phyloP scores from a whole-genome alignment of 2,888 invertebrate genomes.

The Imbricaverruca yamaguchii region DNA sequence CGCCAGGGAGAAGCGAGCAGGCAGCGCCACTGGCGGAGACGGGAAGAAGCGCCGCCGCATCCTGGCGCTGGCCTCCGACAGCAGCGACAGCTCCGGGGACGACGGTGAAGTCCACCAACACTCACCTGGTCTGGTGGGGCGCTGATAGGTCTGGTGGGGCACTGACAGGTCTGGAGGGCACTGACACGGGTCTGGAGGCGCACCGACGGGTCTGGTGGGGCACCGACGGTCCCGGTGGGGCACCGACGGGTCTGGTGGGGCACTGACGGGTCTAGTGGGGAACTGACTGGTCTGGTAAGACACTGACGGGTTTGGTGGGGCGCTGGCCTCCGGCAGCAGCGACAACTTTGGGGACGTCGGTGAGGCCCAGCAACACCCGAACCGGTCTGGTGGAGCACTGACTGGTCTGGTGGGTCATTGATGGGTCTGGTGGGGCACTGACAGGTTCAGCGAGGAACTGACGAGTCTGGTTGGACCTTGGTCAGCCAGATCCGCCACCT shows the following conservation, averaged over 20 bases:
- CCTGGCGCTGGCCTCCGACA: constrained; percentile 1
- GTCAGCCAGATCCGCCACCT: too few relatives aligned
- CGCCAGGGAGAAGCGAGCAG: not conserved
- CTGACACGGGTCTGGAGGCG: not conserved
- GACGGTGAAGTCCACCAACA: not conserved
- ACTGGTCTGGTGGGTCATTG: not conserved
- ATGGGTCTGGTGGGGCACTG: too few relatives aligned
- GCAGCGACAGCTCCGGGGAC: not conserved
- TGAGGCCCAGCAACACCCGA: not conserved
- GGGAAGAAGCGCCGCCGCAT: constrained; percentile 1
- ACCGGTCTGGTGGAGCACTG: too few relatives aligned
- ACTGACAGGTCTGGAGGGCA: not conserved
- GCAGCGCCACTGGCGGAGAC: not conserved
- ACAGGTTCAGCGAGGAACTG: too few relatives aligned
- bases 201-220: too few relatives aligned
- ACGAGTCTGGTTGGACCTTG: not conserved
- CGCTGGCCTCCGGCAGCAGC: not conserved
- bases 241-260: not conserved
- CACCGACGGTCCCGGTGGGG: not conserved
- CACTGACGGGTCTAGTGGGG: too few relatives aligned
- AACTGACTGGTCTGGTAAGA: not conserved
- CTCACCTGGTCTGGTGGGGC: too few relatives aligned
- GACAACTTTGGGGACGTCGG: not conserved
- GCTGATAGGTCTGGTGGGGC: not conserved
- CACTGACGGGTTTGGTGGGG: not conserved